phyloP scores from a whole-genome alignment of 2,888 invertebrate species.

The Alloplasta piceator region DNA sequence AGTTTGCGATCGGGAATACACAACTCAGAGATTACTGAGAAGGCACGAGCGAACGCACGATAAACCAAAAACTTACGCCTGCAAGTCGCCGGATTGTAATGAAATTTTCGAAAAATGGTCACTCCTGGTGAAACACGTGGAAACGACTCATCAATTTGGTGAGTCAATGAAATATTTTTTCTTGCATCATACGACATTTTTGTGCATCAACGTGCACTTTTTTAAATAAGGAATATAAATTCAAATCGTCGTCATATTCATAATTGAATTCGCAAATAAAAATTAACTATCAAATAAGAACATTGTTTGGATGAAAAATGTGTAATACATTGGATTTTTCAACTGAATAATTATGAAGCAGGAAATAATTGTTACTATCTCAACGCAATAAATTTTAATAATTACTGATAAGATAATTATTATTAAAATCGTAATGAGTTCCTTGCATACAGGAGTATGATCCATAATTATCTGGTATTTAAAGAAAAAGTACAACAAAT shows the following conservation, averaged over 20 bases:
- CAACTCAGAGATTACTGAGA: constrained; percentile 83
- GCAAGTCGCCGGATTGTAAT: constrained; percentile 84
- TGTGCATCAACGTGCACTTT: no score
- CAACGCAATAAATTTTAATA: no score
- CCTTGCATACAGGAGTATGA: no score
- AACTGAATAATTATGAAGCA: neutral
- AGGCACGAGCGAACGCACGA: constrained; percentile 84
- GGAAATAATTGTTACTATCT: neutral
- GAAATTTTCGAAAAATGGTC: constrained; percentile 84
- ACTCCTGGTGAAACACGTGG: constrained; percentile 84
- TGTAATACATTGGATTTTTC: constrained; percentile 1
- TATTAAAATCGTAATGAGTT: no score
- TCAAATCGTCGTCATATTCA: no score
- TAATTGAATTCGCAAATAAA: no score
- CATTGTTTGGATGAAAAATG: no score
- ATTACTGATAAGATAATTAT: no score
- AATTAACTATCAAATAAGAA: no score
- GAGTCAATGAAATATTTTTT: constrained; percentile 39
- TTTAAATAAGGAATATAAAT: no score
- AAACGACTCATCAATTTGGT: constrained; percentile 81
- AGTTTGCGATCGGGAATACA: constrained; percentile 84
- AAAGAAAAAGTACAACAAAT: neutral
- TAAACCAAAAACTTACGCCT: constrained; percentile 74
- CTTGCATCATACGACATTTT: neutral
- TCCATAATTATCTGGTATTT: neutral